phyloP scores from a whole-genome alignment of 2,113 vertebrate genomes.

The Xiphophorus hellerii region DNA sequence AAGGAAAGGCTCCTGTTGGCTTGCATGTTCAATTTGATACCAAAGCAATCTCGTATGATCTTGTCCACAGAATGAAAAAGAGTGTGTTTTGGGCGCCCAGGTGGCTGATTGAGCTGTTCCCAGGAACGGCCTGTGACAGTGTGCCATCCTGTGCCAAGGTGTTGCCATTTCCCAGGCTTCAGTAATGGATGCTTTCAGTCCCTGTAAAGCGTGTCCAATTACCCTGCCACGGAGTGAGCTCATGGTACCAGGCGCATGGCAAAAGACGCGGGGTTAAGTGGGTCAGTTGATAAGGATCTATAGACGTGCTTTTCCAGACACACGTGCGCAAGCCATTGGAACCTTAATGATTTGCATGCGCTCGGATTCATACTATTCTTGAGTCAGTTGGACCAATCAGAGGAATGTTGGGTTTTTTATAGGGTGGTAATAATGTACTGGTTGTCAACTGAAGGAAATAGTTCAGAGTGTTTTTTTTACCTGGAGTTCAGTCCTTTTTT shows the following conservation, averaged over 20 bases:
- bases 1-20: constrained; percentile 9
- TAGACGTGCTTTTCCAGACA: neutral
- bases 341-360: neutral
- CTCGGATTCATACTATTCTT: neutral
- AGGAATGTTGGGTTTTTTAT: neutral
- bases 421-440: neutral
- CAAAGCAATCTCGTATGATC: constrained; percentile 32
- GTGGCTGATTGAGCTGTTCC: constrained; percentile 75
- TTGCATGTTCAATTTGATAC: constrained; percentile 19
- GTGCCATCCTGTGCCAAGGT: constrained; percentile 70
- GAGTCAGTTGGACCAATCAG: neutral
- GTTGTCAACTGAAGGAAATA: neutral
- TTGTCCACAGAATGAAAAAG: constrained; percentile 45
- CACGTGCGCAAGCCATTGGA: neutral
- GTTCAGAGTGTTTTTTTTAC: too few relatives aligned
- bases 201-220: constrained; percentile 59
- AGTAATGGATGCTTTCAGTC: constrained; percentile 61
- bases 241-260: constrained; percentile 26
- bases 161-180: constrained; percentile 66
- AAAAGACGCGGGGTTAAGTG: constrained; percentile 33
- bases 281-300: constrained; percentile 19
- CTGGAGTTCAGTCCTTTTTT: neutral
- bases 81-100: constrained; percentile 47
- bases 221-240: constrained; percentile 40
- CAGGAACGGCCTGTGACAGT: constrained; percentile 61